Evolutionary conservation across 2,888 invertebrate species (phyloP), one percentile per base, ranked within the genome.

Genomic region (Drosophila histrio): DNA sequence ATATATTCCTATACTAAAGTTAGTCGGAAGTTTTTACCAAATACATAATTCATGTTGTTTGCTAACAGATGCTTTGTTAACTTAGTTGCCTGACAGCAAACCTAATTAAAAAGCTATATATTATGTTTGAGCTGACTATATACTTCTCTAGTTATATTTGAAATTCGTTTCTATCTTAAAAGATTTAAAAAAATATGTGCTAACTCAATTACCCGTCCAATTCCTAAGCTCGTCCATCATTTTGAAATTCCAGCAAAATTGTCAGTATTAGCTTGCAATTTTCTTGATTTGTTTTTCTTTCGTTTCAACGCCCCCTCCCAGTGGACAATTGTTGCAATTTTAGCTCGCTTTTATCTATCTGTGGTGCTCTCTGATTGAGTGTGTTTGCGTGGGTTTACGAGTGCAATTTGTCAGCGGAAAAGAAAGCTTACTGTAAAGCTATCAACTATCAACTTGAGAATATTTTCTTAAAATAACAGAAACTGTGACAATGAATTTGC

Each of bases 401-500:
- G 57, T 72, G 63, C 73, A 63, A 59, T 61, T 63, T 44, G 28
- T 71, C 59, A 71, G 56, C 60, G 46, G 26, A 28, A 24, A 57
- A 56, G 26, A 21, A 30, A 21, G 43, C 53, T 46, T 54, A 22
- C 39, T 26, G 24, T 19, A 22, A 43, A 41, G 38, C 54, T 50
- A 38, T 24, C 34, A 50, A 19, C 52, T 43, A 50, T 44, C 34
- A 36, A 28, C 24, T 59, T 50, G 50, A 47, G 50, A 52, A 43
- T 24, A 22, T 38, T 13, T 22, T 28, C 32, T 24, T 15, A 50
- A 49, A 38, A 41, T 28, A 15, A 13, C 22, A 15, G 39, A 9
- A 65, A 50, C 28, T 60, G 63, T 69, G 73, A 69, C 74, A 73
- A 61, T 73, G 73, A 73, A 73, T 60, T 68, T 52, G 69, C 69